Base-by-base conservation (phyloP, 2,113 vertebrate species). In the Heptranchias perlo region DNA sequence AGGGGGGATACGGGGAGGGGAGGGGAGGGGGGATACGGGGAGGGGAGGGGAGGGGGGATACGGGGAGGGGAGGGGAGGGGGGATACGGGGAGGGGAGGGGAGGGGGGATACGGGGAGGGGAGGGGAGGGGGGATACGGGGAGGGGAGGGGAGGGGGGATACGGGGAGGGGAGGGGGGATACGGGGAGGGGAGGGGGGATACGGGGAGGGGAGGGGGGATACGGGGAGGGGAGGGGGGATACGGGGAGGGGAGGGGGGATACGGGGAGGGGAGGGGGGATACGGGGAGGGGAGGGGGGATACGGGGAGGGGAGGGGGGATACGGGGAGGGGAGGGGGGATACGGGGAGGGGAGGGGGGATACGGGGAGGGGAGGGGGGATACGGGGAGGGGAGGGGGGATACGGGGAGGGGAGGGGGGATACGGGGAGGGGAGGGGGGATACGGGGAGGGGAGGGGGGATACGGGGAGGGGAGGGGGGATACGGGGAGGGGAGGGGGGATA, bases 311-410 rank as follows among this genome's bases (percentile, higher is more conserved):
- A 65, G 67, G 52, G 52, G 52, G 52, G 52, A 6, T 3, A 91
- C 69, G 82, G 92, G 97, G 95, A 95, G 87, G 91, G 65, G 96
- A 96, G 47, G 54, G 96, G 61, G 96, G 82, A 96, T n/a, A n/a
- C n/a, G 97, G 97, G 96, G 96, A 96, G 97, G 97, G 97, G 97
- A 61, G n/a, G 96, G 96, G 84, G 98, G 62, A 97, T 97, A 98
- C n/a, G 98, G 97, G 98, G 98, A 96, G 97, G 98, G 97, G 97
- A 98, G 97, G 98, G 98, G 98, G 98, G 98, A 98, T 8, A 14
- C 14, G 62, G 62, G 62, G 6, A 14, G 62, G 62, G 14, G 62
- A 14, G 14, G 98, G 98, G 98, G 98, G 98, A 4, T 7, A 96
- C 78, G 67, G 95, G 91, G 78, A 92, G 96, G 89, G 87, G 96